Evolutionary conservation across 35 echinoderm and acorn worm genomes (phyloP).

Genomic region (Diadema setosum): DNA sequence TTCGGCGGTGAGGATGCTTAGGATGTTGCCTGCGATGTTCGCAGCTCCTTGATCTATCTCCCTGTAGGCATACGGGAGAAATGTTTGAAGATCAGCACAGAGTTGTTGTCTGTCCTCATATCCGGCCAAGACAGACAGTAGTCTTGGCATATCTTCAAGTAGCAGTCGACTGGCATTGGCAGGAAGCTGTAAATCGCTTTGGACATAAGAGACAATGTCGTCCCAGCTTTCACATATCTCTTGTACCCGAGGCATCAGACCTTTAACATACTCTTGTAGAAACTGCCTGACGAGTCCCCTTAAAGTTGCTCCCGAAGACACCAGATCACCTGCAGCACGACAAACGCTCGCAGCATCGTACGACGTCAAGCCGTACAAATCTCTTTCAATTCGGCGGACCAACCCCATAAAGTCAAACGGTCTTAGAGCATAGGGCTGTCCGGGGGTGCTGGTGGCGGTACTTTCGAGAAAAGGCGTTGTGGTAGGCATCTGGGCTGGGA

Average conservation of each 20-base stretch:
- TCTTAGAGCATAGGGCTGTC: not conserved
- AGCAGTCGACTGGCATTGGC: too few species aligned
- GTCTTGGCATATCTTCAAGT: not conserved
- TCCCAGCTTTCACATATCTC: conserved; percentile 5
- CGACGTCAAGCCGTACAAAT: not conserved
- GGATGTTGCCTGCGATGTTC: not conserved
- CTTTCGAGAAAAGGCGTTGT: not conserved
- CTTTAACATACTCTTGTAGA: not conserved
- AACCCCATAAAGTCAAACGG: not conserved
- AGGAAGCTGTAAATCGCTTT: not conserved
- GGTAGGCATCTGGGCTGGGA: not conserved
- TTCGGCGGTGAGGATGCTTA: not conserved
- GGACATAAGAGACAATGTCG: not conserved
- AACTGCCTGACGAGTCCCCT: not conserved
- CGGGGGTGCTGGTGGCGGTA: not conserved
- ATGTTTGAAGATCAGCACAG: not conserved
- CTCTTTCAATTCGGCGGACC: not conserved
- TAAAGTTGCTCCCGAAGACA: not conserved
- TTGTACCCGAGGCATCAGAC: not conserved
- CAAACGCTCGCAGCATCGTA: not conserved
- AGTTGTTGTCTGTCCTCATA: not conserved
- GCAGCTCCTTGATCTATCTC: not conserved
- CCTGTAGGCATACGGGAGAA: not conserved
- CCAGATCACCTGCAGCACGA: not conserved
- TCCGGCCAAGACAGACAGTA: not conserved